Evolutionary conservation across 2,888 invertebrate genomes (phyloP), one percentile per base, ranked within the genome.

Genomic region (Noctua comes): DNA sequence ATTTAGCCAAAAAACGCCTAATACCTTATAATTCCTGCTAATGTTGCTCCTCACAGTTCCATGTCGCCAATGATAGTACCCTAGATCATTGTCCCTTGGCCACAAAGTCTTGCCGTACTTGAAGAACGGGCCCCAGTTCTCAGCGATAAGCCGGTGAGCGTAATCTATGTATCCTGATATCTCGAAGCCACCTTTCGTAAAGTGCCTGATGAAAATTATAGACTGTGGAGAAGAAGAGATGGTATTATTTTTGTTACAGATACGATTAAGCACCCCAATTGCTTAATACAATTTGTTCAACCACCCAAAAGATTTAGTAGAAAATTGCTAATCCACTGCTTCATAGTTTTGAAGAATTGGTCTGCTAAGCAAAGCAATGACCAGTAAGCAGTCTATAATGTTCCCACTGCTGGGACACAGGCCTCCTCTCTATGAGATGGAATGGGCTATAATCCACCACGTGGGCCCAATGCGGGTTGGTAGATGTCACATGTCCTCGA

Each of bases 161-260:
- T 98, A 99, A 93, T 99, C 99, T 48, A 99, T 98, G 91, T 98
- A 99, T 1, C 98, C 98, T 0, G 99, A 99, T 79, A 99, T 97
- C 92, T 99, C 98, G 86, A 98, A 98, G 4, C 98, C 98, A 10
- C 97, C 97, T 81, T 97, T 97, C 18, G 98, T 98, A 80, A 97
- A 97, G 91, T 97, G 97, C 16, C 98, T 97, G 10, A 99, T 93
- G 91, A 98, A 99, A 80, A 99, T 98, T 71, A 99, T 98, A 0
- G 98, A 98, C 97, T 98, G 96, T 48, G 85, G 83, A 85, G n/a
- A 75, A 83, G 13, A 57, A 31, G 4, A 24, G 40, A 16, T 18
- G 0, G n/a, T 73, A 72, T 40, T 75, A 4, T 24, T n/a, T 57
- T 24, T 11, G 2, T 24, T 40, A 1, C 24, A 18, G 1, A 31